Conservation (phyloP, 2,797 vertebrate species). For the Sebastes itinus region DNA sequence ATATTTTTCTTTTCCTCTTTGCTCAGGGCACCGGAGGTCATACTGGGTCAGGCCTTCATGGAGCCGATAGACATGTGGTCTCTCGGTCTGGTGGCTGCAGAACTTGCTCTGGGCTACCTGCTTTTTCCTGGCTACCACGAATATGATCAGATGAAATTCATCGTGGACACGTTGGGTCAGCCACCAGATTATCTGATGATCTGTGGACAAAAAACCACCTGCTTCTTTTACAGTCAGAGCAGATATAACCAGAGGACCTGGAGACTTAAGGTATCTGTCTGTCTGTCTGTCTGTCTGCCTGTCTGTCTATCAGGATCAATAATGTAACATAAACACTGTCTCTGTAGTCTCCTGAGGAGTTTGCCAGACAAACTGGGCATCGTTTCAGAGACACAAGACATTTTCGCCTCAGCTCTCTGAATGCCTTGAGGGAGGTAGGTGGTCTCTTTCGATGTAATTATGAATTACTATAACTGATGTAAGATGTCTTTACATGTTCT, state of each 20-base stretch:
- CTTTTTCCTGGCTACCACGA: neutral
- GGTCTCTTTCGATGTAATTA: neutral
- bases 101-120: neutral
- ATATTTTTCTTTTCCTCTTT: neutral
- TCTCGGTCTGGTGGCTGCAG: neutral
- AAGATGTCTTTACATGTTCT: neutral
- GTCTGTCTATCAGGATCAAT: neutral
- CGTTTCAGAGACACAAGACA: neutral
- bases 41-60: neutral
- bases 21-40: neutral
- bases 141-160: neutral
- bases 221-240: neutral
- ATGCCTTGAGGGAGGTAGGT: neutral
- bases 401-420: neutral
- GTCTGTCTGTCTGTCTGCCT: neutral
- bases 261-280: neutral
- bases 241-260: neutral
- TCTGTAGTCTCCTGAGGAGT: neutral
- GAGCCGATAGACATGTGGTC: constrained; percentile 12
- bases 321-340: neutral
- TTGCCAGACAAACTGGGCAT: neutral
- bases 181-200: neutral
- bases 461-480: neutral
- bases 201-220: neutral
- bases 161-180: neutral